Conservation (phyloP, 1,140 invertebrate species). For the Drosophila hydei region DNA sequence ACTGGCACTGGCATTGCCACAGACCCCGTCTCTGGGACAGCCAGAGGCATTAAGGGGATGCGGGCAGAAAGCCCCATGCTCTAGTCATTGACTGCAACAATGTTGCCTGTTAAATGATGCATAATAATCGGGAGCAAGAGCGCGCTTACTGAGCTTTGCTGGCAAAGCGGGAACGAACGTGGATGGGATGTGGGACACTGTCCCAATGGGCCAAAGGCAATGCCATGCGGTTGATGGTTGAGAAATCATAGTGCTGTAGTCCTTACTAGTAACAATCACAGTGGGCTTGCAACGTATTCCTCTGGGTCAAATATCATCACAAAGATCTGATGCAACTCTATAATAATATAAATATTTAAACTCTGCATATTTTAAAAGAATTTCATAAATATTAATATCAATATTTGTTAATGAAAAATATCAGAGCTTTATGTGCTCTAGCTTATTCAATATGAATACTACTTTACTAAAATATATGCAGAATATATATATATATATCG, state of each 20-base stretch:
- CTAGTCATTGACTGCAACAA: conserved; percentile 80
- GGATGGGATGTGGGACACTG: conserved; percentile 62
- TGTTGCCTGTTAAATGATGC: conserved; percentile 81
- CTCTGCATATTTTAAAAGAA: no score
- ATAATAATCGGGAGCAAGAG: conserved; percentile 67
- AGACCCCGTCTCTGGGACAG: not conserved
- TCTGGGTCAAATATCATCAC: not conserved
- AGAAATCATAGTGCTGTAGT: conserved; percentile 62
- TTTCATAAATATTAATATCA: no score
- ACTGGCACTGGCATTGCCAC: conserved; percentile 5
- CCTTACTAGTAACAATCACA: conserved; percentile 11
- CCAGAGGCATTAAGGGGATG: conserved; percentile 18
- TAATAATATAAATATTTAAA: no score
- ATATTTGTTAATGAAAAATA: no score
- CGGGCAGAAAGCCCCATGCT: conserved; percentile 24
- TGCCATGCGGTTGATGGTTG: conserved; percentile 36
- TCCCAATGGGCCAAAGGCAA: conserved; percentile 49
- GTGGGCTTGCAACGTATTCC: conserved; percentile 12
- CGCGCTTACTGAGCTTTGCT: conserved; percentile 61
- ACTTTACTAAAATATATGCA: no score
- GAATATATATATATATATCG: no score
- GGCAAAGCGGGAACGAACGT: conserved; percentile 22
- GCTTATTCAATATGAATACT: no score
- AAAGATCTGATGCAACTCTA: no score
- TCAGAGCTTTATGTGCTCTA: no score